Conservation (phyloP, 1,140 invertebrate species). For the Octopus sinensis region DNA sequence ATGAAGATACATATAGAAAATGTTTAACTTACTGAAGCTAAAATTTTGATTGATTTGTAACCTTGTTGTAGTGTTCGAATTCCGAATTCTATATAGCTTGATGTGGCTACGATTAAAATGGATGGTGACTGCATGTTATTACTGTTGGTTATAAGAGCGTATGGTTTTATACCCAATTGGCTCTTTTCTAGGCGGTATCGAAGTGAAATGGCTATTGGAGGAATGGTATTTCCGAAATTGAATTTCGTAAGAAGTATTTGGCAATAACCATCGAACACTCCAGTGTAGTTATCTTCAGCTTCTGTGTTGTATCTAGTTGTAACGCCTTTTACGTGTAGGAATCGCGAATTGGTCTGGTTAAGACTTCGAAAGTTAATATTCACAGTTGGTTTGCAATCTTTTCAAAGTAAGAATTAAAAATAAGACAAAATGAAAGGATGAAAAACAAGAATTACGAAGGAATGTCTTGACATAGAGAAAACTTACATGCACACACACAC, state of each 20-base stretch:
- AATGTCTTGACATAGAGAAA: not conserved
- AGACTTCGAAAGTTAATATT: not conserved
- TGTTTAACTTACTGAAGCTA: slow-evolving; percentile 7
- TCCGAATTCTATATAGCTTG: not conserved
- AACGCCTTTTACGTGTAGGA: not conserved
- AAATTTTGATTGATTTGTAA: not conserved
- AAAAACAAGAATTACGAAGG: not conserved
- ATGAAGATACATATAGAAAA: not conserved
- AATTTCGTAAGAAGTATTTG: not conserved
- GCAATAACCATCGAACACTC: not conserved
- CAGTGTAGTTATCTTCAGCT: not conserved
- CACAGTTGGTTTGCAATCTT: not conserved
- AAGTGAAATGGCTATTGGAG: not conserved
- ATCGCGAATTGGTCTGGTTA: not conserved
- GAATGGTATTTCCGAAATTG: not conserved
- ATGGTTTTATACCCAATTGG: not conserved
- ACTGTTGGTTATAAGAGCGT: not conserved
- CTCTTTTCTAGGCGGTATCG: not conserved
- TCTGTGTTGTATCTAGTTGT: not conserved
- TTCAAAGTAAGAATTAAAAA: too few species aligned
- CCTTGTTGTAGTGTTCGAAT: not conserved
- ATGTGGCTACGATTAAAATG: not conserved
- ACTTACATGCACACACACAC: too few species aligned
- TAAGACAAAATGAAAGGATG: not conserved
- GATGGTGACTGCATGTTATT: not conserved